phyloP scores from a whole-genome alignment of 2,797 vertebrate genomes.

The Clarias platycephalus region DNA sequence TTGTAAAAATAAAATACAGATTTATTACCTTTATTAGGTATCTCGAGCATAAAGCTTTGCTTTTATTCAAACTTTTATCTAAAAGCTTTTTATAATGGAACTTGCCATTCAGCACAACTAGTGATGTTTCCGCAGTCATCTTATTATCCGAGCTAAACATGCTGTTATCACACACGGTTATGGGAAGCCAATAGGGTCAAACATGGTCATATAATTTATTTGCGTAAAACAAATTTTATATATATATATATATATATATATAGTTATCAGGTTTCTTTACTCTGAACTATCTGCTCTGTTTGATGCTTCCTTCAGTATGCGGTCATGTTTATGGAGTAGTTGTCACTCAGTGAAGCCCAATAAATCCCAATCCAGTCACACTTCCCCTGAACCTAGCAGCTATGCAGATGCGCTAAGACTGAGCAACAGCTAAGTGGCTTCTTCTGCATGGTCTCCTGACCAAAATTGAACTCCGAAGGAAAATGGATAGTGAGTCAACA shows the following conservation, averaged over 20 bases:
- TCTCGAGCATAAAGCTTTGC: too few species aligned
- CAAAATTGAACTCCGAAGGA: conserved; percentile 23
- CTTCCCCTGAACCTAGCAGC: conserved; percentile 15
- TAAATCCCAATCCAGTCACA: conserved; percentile 15
- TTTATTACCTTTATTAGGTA: too few species aligned
- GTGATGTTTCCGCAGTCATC: too few species aligned
- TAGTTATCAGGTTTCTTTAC: not conserved
- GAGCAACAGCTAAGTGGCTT: conserved; percentile 22
- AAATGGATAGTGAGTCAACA: conserved; percentile 38
- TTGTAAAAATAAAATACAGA: too few species aligned
- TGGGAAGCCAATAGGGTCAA: too few species aligned
- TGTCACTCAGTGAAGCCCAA: conserved; percentile 16
- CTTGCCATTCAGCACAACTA: too few species aligned
- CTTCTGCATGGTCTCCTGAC: conserved; percentile 13
- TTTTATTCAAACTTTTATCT: too few species aligned
- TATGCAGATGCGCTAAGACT: conserved; percentile 23
- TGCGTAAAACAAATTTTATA: not conserved
- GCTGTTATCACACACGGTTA: too few species aligned
- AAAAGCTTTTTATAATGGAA: too few species aligned
- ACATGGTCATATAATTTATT: too few species aligned
- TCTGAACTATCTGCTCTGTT: not conserved
- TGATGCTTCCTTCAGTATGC: not conserved
- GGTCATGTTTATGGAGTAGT: conserved; percentile 19
- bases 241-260: too few species aligned
- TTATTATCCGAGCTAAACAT: too few species aligned